Percentiles rank a stretch among this genome's conserved stretches.
phyloP scores from a whole-genome alignment of 64 coral and sea anemone genomes.

The Acropora yongei region DNA sequence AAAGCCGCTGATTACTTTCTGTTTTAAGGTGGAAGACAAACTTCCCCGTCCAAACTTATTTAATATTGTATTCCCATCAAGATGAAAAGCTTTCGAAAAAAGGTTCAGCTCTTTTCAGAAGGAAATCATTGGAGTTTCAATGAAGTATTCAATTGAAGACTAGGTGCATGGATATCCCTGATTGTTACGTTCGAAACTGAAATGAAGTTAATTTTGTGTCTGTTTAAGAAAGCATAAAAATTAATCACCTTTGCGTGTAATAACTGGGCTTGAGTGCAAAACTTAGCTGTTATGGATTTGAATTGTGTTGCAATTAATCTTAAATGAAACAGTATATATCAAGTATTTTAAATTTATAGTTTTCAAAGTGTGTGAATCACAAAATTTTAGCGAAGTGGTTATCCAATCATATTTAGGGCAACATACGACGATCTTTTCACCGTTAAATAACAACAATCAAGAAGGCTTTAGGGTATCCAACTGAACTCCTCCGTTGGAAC shows the following conservation, averaged over 20 bases:
- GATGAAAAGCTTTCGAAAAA: background rate
- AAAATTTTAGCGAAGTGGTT: too few relatives aligned
- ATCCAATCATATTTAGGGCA: background rate
- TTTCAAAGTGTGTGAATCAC: too few relatives aligned
- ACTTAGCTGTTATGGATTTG: conserved; percentile 38
- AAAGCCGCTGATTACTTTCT: background rate
- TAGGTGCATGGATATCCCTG: background rate
- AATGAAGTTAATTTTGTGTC: background rate
- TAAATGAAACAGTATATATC: conserved; percentile 21
- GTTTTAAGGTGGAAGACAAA: background rate
- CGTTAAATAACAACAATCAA: too few relatives aligned
- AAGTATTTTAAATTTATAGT: conserved; percentile 5
- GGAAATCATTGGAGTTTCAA: conserved; percentile 19
- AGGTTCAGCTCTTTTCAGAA: background rate
- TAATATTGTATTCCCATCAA: background rate
- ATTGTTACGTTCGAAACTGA: background rate
- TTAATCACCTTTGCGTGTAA: conserved; percentile 46
- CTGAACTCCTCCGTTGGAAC: background rate
- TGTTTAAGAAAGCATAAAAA: conserved; percentile 41
- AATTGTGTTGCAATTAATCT: conserved; percentile 42
- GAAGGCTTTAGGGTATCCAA: too few relatives aligned
- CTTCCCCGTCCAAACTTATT: background rate
- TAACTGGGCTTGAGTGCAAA: conserved; percentile 24
- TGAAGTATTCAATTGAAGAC: background rate
- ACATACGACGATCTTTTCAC: background rate